Conservation (phyloP, 2,888 invertebrate species). For the Nasonia oneida region DNA sequence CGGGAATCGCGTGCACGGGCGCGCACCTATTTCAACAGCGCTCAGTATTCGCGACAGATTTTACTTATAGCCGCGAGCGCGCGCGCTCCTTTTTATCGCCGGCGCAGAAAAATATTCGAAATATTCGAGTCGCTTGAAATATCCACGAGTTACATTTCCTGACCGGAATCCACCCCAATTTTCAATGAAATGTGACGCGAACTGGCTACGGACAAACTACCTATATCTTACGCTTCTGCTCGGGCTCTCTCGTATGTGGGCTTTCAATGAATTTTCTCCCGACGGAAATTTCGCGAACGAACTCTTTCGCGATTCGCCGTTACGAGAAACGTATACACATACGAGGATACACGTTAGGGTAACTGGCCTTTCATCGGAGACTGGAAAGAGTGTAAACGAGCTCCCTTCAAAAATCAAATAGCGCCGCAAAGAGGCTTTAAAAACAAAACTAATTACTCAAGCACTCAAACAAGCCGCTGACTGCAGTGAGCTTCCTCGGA, state of each 20-base stretch:
- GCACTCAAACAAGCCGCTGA: neutral
- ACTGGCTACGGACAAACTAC: neutral
- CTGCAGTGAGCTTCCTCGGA: constrained; percentile 4
- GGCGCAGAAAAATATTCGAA: constrained; percentile 9
- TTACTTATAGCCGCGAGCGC: constrained; percentile 20
- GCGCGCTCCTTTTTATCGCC: constrained; percentile 14
- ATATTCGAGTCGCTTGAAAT: constrained; percentile 30
- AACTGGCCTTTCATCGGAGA: too few relatives aligned
- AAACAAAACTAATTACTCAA: constrained; percentile 13
- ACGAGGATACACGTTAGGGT: too few relatives aligned
- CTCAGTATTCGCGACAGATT: neutral
- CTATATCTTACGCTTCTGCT: neutral
- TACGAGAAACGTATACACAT: too few relatives aligned
- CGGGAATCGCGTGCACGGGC: neutral
- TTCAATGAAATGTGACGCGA: neutral
- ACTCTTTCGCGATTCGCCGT: too few relatives aligned
- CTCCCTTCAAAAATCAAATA: neutral
- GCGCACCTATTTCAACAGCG: constrained; percentile 10
- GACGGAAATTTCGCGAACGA: too few relatives aligned
- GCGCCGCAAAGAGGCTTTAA: neutral
- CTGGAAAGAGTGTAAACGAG: too few relatives aligned
- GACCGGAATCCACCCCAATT: constrained; percentile 9
- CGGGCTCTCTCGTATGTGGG: neutral
- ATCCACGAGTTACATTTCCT: constrained; percentile 33
- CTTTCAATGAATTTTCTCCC: too few relatives aligned